phyloP scores from a whole-genome alignment of 1,140 invertebrate species.

The Zaprionus capensis region DNA sequence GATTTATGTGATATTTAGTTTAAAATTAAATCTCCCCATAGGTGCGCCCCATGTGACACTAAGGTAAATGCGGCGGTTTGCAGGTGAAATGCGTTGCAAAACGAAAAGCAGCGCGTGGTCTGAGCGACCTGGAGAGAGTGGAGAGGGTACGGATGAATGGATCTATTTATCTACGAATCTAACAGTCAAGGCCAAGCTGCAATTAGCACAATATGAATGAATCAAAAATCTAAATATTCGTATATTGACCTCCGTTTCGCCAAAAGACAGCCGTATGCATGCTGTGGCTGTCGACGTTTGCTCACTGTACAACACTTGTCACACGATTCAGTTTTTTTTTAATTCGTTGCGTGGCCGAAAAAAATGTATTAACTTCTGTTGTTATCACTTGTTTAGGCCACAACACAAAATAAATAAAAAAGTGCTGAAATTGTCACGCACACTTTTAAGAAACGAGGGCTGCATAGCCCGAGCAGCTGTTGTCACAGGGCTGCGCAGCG shows the following conservation, averaged over 20 bases:
- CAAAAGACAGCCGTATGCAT: constrained; percentile 84
- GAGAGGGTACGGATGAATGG: constrained; percentile 3
- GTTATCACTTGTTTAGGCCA: constrained; percentile 31
- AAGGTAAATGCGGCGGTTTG: not conserved
- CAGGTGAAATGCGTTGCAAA: constrained; percentile 34
- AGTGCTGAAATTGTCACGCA: constrained; percentile 38
- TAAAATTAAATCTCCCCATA: constrained; percentile 67
- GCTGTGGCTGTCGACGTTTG: constrained; percentile 36
- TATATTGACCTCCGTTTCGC: constrained; percentile 79
- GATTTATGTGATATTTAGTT: constrained; percentile 75
- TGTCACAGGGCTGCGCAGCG: constrained; percentile 3
- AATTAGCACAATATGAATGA: constrained; percentile 63
- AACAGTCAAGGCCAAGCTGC: constrained; percentile 17
- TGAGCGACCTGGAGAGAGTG: not conserved
- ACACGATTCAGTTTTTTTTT: constrained; percentile 6
- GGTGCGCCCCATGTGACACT: constrained; percentile 55
- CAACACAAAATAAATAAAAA: constrained; percentile 40
- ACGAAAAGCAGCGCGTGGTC: constrained; percentile 15
- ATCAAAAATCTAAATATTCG: constrained; percentile 39
- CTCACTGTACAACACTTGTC: constrained; percentile 36
- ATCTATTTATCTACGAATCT: not conserved
- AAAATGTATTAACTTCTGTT: not conserved
- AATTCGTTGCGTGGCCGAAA: constrained; percentile 30
- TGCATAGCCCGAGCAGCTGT: constrained; percentile 29
- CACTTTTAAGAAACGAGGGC: constrained; percentile 21